Evolutionary conservation across 2,797 vertebrate genomes (phyloP), one percentile per base, ranked within the genome.

Genomic region (Pitangus sulphuratus): DNA sequence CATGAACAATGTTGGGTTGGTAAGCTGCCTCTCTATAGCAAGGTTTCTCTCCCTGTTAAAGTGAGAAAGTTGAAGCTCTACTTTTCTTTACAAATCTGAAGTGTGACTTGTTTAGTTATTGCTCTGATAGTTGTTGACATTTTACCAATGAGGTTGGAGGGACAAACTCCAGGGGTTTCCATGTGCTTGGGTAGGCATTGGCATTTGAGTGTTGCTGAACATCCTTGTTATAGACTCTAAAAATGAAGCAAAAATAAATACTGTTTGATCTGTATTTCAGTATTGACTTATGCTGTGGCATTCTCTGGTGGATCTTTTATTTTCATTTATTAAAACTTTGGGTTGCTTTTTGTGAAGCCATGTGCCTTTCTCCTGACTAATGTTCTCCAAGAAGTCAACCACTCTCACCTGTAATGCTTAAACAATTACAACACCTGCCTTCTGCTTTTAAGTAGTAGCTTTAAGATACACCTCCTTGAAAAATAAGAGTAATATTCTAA

Each of bases 171-270:
- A 62, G 51, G 58, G 58, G 33, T 93, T 87, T 84, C 81, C 33
- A 7, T 82, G 58, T 87, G 68, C 78, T 92, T 89, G 78, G 58
- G 42, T 83, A 91, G 87, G 68, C 58, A 47, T 19, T 86, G 74
- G 70, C 82, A 56, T 90, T 65, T 88, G 80, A 93, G 54, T 91
- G 76, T 93, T 92, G 66, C 77, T 93, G 71, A 95, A 87, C 60
- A 91, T 83, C 68, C 60, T 94, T 94, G 76, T 93, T 84, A 64
- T 14, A 84, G 81, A 93, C 45, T 92, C 66, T 84, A 69, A 85
- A 94, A 69, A 85, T 93, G 54, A 92, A 84, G 84, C 56, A 94
- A 95, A 88, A 97, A 96, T 94, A 95, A 96, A 92, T 87, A 50
- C 83, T 93, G 90, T 95, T 95, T 93, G 81, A 89, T 57, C 75